These are phyloP conservation scores for Phaetusa simplex DNA, from an alignment of 2,113 vertebrate genomes.

Conservation along the genomic window DNA sequence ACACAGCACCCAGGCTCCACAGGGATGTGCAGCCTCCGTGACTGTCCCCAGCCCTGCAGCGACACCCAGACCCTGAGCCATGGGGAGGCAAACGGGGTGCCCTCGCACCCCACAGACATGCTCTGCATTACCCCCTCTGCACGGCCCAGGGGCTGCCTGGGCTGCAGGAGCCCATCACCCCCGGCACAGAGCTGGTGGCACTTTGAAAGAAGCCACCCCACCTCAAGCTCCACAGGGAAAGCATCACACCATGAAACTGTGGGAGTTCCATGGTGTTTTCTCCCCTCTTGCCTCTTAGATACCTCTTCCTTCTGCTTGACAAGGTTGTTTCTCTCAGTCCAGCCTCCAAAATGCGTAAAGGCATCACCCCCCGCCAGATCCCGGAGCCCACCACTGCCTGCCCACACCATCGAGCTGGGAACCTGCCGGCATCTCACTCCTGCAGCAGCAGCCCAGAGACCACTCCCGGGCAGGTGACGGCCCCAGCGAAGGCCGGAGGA, in stretches of 20 bases:
- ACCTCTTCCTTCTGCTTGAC: not conserved
- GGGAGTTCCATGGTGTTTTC: not conserved
- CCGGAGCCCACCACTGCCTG: not conserved
- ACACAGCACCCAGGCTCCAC: accelerated
- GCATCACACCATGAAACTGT: not conserved
- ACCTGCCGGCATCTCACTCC: not conserved
- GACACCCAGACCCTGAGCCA: accelerated
- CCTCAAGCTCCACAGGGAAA: not conserved
- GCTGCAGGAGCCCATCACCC: not conserved
- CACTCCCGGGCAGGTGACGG: accelerated
- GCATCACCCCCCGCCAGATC: not conserved
- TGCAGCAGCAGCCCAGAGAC: not conserved
- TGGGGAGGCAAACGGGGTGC: not conserved
- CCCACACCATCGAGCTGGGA: accelerated
- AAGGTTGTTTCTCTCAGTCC: not conserved
- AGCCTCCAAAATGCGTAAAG: not conserved
- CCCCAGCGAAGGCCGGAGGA: not conserved
- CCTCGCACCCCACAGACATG: not conserved
- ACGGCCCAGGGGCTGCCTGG: accelerated
- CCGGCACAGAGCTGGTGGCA: not conserved
- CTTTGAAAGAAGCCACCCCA: not conserved
- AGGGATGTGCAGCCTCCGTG: not conserved
- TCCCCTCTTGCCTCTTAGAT: not conserved
- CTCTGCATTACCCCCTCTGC: not conserved
- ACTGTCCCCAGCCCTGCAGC: not conserved